A percentile compares a stretch with the other conserved stretches of the same genome.
These are phyloP conservation scores for Geopemphigus sp. DNA, from an alignment of 1,140 invertebrate species.

Conservation along the genomic window DNA sequence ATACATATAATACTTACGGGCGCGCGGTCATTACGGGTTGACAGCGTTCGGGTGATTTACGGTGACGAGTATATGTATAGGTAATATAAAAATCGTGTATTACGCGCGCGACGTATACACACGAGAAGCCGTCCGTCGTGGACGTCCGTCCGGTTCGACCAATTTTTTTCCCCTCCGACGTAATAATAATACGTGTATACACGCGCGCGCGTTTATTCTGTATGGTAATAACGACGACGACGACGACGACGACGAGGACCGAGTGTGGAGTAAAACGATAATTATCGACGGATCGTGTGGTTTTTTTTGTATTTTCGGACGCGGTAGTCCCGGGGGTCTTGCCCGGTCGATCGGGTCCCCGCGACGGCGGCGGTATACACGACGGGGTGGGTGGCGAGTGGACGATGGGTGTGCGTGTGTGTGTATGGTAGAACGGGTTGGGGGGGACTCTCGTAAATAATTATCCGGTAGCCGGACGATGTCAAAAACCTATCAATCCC, in stretches of 20 bases:
- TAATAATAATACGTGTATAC: neutral
- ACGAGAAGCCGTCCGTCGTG: neutral
- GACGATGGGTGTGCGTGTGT: no score
- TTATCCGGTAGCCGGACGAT: constrained; percentile 48
- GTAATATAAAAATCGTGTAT: no score
- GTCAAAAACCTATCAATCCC: constrained; percentile 48
- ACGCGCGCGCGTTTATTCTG: neutral
- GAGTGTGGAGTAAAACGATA: constrained; percentile 40
- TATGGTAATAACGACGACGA: neutral
- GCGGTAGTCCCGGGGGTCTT: constrained; percentile 17
- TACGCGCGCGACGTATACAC: neutral
- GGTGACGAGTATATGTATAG: constrained; percentile 32
- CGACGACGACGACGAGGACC: constrained; percentile 22
- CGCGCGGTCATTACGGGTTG: constrained; percentile 32
- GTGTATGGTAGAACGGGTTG: no score
- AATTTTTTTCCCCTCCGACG: neutral
- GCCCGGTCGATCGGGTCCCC: neutral
- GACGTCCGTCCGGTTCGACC: neutral
- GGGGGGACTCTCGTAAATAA: constrained; percentile 26
- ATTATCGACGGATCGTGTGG: constrained; percentile 47
- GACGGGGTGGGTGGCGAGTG: neutral
- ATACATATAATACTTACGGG: no score
- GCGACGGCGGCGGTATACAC: neutral
- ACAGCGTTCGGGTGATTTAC: constrained; percentile 48
- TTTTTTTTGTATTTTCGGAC: neutral